phyloP scores from a whole-genome alignment of 2,113 vertebrate species.

The Chitala chitala region DNA sequence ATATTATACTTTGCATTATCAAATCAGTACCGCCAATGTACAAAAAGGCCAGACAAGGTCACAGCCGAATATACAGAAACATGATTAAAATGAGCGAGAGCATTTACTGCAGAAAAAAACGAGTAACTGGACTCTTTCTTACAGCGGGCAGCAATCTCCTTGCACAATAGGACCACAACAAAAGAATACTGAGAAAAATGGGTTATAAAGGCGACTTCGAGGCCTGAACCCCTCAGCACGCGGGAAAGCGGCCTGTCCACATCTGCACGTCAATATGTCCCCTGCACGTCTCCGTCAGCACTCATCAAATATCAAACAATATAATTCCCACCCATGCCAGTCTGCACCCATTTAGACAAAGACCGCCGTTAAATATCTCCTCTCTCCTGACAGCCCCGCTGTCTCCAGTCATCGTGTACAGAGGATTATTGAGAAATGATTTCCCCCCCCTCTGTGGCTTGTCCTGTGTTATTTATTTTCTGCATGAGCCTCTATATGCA shows the following conservation, averaged over 20 bases:
- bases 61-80: neutral
- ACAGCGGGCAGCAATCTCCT: constrained; percentile 25
- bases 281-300: constrained; percentile 38
- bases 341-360: constrained; percentile 55
- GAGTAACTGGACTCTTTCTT: constrained; percentile 23
- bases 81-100: neutral
- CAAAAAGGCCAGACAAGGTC: neutral
- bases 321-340: constrained; percentile 49
- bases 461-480: constrained; percentile 63
- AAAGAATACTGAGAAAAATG: neutral
- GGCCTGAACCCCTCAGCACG: constrained; percentile 1
- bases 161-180: constrained; percentile 22
- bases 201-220: neutral
- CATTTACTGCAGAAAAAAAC: neutral
- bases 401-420: constrained; percentile 49
- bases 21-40: too few species aligned
- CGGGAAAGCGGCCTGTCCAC: constrained; percentile 12
- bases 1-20: too few species aligned
- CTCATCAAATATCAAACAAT: constrained; percentile 46
- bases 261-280: constrained; percentile 24
- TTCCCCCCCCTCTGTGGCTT: constrained; percentile 48
- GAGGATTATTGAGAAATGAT: constrained; percentile 63
- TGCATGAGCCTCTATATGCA: constrained; percentile 58
- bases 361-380: constrained; percentile 58
- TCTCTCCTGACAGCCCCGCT: constrained; percentile 51